Conservation (phyloP, 2,797 vertebrate genomes). For the Helicolenus hilgendorfi region DNA sequence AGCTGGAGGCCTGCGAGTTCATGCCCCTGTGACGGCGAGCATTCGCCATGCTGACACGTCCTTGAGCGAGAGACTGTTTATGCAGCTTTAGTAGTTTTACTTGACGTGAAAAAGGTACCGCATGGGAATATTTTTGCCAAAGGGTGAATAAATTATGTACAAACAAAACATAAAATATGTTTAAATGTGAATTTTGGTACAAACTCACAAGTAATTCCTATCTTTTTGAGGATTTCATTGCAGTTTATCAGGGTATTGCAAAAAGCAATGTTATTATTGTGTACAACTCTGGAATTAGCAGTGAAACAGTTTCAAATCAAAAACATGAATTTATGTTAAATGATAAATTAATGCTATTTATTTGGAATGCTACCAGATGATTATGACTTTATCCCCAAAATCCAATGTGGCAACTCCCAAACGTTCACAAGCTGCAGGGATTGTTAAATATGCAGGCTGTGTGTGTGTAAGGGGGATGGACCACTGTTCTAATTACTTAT, state of each 20-base stretch:
- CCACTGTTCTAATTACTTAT: constrained; percentile 87
- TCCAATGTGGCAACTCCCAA: constrained; percentile 24
- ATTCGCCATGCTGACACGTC: constrained; percentile 9
- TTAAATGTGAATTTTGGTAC: neutral
- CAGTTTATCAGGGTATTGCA: constrained; percentile 24
- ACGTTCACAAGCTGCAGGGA: constrained; percentile 10
- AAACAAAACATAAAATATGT: neutral
- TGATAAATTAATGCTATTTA: constrained; percentile 55
- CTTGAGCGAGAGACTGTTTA: constrained; percentile 17
- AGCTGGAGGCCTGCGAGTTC: constrained; percentile 21
- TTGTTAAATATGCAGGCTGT: constrained; percentile 76
- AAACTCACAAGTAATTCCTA: neutral
- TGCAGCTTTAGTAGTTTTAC: neutral
- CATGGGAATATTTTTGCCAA: neutral
- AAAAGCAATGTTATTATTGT: constrained; percentile 8
- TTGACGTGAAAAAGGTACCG: neutral
- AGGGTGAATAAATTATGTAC: neutral
- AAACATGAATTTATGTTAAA: constrained; percentile 26
- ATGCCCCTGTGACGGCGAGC: neutral
- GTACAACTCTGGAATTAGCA: neutral
- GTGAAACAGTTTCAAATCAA: constrained; percentile 17
- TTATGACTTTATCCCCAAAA: constrained; percentile 45
- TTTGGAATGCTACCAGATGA: constrained; percentile 58
- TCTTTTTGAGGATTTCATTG: constrained; percentile 18
- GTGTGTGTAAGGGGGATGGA: constrained; percentile 63